Percentiles rank a stretch among this genome's conserved stretches.
Conservation (phyloP, 2,888 invertebrate species). For the Onchidella celtica region DNA sequence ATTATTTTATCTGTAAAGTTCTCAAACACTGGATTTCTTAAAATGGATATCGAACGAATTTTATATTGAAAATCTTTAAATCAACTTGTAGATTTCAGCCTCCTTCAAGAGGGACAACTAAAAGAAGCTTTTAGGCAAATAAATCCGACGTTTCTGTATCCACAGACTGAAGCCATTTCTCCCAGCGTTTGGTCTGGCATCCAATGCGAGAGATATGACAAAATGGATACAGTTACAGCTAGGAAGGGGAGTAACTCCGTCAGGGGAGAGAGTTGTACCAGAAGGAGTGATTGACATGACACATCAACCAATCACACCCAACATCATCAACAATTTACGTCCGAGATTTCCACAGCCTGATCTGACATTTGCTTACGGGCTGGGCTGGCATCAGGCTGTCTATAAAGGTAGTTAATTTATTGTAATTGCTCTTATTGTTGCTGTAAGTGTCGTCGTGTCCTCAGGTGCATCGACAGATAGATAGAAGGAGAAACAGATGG, state of each 20-base stretch:
- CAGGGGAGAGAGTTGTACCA: neutral
- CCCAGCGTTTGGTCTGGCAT: conserved; percentile 13
- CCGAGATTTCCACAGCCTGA: conserved; percentile 16
- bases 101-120: too few relatives aligned
- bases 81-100: too few relatives aligned
- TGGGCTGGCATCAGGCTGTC: conserved; percentile 11
- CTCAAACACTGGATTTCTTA: too few relatives aligned
- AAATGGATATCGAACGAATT: too few relatives aligned
- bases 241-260: neutral
- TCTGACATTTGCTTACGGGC: conserved; percentile 22
- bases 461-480: too few relatives aligned
- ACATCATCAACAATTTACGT: conserved; percentile 8
- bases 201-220: neutral
- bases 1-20: too few relatives aligned
- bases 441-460: too few relatives aligned
- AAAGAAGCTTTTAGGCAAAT: too few relatives aligned
- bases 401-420: neutral
- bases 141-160: too few relatives aligned
- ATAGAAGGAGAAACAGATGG: too few relatives aligned
- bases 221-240: conserved; percentile 9
- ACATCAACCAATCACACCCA: conserved; percentile 13
- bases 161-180: neutral
- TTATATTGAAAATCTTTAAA: too few relatives aligned
- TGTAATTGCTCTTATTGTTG: too few relatives aligned
- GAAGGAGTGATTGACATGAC: neutral